Evolutionary conservation across 2,113 vertebrate genomes (phyloP), one percentile per base, ranked within the genome.

Genomic region (Sorex fumeus): DNA sequence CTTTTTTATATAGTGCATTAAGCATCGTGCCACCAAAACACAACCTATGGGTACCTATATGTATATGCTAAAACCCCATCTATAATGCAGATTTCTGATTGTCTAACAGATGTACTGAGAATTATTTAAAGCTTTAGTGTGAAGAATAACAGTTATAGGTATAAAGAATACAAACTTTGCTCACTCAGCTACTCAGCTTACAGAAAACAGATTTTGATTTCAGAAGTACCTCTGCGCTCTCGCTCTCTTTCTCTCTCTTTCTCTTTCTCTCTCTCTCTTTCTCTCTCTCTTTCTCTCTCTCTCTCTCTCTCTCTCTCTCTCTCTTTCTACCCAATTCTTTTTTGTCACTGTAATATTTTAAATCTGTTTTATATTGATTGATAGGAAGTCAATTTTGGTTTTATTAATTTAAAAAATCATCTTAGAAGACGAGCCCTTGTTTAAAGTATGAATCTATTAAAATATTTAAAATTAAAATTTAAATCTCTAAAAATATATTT

Each of bases 161-260:
- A 86, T 45, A 79, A 60, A 85, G 71, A 79, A 94, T 21, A n/a
- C 34, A 79, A 9, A 0, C 32, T 96, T 96, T 95, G 34, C 50
- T 94, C 34, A 36, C 50, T 96, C 77, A 91, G 74, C 74, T 91
- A 93, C 50, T 96, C 75, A 90, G 71, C 74, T 91, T 93, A 9
- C 30, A 93, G 45, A 84, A 96, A 93, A 84, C 8, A 83, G 0
- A 27, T 70, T 94, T 93, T 83, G 72, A 76, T 94, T 90, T 96
- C 74, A 74, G 36, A 36, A 18, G 21, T 19, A 62, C 1, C 53
- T 11, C 30, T 67, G 27, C 19, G n/a, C n/a, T n/a, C n/a, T n/a
- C n/a, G n/a, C n/a, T n/a, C n/a, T n/a, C n/a, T n/a, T n/a, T 53
- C 23, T 5, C 30, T 57, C 12, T 3, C n/a, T 25, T 28, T 7